phyloP scores from a whole-genome alignment of 2,797 vertebrate species.

The Sylvilagus floridanus region DNA sequence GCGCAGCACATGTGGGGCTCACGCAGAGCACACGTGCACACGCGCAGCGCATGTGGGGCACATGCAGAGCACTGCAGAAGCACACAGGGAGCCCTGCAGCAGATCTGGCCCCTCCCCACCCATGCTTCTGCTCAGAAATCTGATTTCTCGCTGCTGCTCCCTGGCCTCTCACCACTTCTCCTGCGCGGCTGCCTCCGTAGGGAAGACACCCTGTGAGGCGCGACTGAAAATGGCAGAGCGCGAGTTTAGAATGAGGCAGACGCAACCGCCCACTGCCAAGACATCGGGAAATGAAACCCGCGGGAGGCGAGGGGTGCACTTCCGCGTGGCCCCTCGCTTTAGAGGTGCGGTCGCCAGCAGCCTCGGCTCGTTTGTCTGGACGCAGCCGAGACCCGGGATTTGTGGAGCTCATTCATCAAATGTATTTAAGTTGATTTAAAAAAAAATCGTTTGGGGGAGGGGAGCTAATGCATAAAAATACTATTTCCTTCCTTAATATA shows the following conservation, averaged over 20 bases:
- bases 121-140: background rate
- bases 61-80: too few relatives aligned
- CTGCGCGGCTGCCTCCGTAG: background rate
- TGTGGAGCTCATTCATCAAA: background rate
- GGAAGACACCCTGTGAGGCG: background rate
- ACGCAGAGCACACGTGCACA: too few relatives aligned
- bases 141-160: background rate
- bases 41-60: too few relatives aligned
- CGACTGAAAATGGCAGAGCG: conserved; percentile 1
- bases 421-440: background rate
- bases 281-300: background rate
- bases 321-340: background rate
- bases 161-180: background rate
- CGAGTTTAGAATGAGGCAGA: background rate
- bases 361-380: too few relatives aligned
- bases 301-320: background rate
- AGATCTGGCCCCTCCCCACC: too few relatives aligned
- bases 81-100: too few relatives aligned
- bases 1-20: too few relatives aligned
- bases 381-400: accelerated
- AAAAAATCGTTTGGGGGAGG: background rate
- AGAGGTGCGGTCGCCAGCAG: too few relatives aligned
- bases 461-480: background rate
- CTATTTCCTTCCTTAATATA: background rate
- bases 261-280: background rate